phyloP scores from a whole-genome alignment of 2,888 invertebrate species.

The Salticus scenicus region DNA sequence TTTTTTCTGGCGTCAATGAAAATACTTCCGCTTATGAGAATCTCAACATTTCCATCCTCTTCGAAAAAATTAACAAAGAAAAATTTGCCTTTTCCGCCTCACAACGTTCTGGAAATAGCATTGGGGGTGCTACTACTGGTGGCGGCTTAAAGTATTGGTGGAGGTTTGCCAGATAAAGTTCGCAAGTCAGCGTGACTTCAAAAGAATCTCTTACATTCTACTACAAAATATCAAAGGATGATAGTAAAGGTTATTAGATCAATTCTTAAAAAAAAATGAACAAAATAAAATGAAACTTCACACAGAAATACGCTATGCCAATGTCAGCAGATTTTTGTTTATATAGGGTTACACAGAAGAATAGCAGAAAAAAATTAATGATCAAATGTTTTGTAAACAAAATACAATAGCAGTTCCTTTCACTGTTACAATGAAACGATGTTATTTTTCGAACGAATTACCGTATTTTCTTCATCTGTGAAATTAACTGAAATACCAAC shows the following conservation, averaged over 20 bases:
- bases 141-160: neutral
- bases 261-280: neutral
- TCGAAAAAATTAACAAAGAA: neutral
- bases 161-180: neutral
- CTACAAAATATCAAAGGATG: constrained; percentile 1
- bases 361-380: no score
- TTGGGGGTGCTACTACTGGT: neutral
- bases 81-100: neutral
- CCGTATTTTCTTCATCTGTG: no score
- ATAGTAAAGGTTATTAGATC: neutral
- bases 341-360: no score
- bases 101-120: neutral
- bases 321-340: no score
- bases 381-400: no score
- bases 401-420: no score
- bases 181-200: neutral
- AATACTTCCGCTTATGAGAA: neutral
- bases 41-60: neutral
- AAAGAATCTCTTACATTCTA: neutral
- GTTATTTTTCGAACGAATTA: no score
- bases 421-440: no score
- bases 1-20: neutral
- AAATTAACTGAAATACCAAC: no score
- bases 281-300: neutral
- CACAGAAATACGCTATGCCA: no score